phyloP scores from a whole-genome alignment of 2,797 vertebrate genomes.

The Acrocephalus scirpaceus region DNA sequence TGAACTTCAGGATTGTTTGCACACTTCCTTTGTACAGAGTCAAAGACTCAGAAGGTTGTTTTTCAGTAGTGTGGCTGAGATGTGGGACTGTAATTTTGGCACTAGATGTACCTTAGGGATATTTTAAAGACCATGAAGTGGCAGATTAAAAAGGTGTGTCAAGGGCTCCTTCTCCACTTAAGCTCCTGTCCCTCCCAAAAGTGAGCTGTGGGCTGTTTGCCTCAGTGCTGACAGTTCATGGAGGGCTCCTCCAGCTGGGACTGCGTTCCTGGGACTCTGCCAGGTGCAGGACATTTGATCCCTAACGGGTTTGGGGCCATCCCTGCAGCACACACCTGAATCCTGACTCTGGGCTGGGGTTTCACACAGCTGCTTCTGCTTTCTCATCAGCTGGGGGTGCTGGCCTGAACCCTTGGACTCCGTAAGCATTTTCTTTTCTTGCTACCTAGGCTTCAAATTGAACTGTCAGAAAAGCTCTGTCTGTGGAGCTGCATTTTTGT shows the following conservation, averaged over 20 bases:
- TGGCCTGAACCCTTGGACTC: not conserved
- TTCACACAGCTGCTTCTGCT: not conserved
- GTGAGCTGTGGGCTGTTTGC: accelerated
- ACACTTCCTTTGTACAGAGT: accelerated
- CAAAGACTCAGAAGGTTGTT: not conserved
- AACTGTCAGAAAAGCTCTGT: not conserved
- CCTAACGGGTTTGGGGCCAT: accelerated
- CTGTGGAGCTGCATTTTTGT: not conserved
- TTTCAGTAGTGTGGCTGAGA: not conserved
- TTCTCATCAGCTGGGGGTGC: not conserved
- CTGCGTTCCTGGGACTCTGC: not conserved
- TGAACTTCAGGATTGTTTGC: not conserved
- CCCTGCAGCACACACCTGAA: not conserved
- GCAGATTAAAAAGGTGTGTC: not conserved
- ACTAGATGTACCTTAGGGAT: not conserved
- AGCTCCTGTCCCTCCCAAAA: not conserved
- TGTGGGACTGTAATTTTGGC: not conserved
- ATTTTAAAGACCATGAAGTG: not conserved
- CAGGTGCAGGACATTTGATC: not conserved
- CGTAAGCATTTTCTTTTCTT: not conserved
- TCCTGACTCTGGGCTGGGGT: accelerated
- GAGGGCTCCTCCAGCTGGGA: not conserved
- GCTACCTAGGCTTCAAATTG: not conserved
- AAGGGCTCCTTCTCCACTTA: not conserved
- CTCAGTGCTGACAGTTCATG: accelerated